phyloP scores from a whole-genome alignment of 2,113 vertebrate genomes.

The Astatoreochromis straeleni region DNA sequence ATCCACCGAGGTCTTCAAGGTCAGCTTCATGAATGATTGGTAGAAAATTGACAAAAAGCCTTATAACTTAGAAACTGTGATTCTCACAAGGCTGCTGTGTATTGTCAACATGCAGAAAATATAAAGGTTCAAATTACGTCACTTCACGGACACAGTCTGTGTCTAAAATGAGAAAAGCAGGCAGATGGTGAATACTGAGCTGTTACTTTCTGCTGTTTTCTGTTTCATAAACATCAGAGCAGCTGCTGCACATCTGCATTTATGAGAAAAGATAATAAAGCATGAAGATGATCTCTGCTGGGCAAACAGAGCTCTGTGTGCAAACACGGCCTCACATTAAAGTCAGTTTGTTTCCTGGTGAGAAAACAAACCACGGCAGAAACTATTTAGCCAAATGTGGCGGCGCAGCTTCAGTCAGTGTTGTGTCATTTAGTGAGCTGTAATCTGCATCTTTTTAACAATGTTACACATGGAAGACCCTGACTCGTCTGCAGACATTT shows the following conservation, averaged over 20 bases:
- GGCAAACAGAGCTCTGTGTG: neutral
- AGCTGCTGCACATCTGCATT: neutral
- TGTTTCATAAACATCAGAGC: neutral
- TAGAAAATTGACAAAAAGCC: neutral
- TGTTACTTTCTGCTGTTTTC: neutral
- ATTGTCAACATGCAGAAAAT: neutral
- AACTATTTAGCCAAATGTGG: neutral
- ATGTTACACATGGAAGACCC: neutral
- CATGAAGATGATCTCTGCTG: neutral
- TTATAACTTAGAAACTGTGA: neutral
- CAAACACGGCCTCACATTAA: neutral
- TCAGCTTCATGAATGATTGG: neutral
- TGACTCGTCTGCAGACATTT: neutral
- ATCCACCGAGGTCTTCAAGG: neutral
- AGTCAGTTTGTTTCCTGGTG: neutral
- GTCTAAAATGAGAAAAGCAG: neutral
- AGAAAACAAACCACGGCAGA: neutral
- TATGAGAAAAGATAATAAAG: neutral
- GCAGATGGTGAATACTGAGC: neutral
- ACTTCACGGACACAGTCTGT: neutral
- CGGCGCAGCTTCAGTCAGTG: neutral
- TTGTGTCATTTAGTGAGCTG: neutral
- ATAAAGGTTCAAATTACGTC: neutral
- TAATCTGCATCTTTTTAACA: neutral
- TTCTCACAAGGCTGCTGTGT: neutral